Evolutionary conservation across 1,140 invertebrate species (phyloP).

Genomic region (Achatina immaculata): DNA sequence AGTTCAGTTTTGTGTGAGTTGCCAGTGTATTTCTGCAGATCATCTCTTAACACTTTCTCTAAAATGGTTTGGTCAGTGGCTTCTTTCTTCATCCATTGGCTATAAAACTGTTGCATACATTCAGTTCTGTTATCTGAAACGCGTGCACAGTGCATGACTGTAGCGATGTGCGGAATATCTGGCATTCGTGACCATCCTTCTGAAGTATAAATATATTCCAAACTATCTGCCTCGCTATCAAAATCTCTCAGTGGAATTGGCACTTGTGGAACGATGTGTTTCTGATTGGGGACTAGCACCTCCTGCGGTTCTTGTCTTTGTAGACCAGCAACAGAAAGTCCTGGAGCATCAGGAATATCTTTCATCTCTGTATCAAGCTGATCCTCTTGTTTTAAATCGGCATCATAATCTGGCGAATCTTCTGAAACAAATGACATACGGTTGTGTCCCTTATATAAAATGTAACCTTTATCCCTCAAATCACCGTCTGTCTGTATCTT

Average conservation of each 20-base stretch:
- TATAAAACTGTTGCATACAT: not conserved
- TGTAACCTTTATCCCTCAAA: not conserved
- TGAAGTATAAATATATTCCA: slow-evolving; percentile 20
- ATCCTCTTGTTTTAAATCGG: not conserved
- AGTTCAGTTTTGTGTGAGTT: too few species aligned
- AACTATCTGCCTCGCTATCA: slow-evolving; percentile 24
- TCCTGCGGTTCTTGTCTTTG: too few species aligned
- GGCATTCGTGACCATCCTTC: slow-evolving; percentile 4
- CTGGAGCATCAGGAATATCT: too few species aligned
- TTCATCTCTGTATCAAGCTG: not conserved
- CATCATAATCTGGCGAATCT: not conserved
- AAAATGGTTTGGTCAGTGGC: slow-evolving; percentile 6
- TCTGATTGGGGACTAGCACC: too few species aligned
- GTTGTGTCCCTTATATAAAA: not conserved
- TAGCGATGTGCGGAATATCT: not conserved
- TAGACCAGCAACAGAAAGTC: too few species aligned
- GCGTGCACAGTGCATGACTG: slow-evolving; percentile 8
- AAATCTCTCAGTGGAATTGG: slow-evolving; percentile 27
- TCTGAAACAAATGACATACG: not conserved
- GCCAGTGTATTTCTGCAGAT: not conserved
- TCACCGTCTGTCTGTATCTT: not conserved
- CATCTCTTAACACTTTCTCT: not conserved
- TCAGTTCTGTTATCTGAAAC: not conserved
- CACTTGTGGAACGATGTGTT: not conserved
- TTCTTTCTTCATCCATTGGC: too few species aligned